Conservation (phyloP, 2,113 vertebrate genomes). For the Neomonachus schauinslandi region DNA sequence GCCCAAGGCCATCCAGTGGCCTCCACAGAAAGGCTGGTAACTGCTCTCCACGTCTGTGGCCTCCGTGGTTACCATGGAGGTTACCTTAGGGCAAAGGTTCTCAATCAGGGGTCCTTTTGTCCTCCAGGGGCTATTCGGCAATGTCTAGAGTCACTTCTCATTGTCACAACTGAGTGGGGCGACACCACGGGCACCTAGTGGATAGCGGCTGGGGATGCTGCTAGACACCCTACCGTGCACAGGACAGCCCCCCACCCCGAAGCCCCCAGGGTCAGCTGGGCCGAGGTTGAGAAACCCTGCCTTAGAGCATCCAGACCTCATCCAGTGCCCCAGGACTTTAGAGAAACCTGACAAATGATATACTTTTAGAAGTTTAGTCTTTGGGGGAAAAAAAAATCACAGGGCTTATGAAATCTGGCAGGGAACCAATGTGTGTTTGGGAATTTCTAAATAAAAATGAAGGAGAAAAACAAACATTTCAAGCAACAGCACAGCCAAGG, state of each 20-base stretch:
- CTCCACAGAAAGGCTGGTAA: not conserved
- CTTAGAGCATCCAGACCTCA: not conserved
- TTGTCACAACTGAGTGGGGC: not conserved
- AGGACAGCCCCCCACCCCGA: not conserved
- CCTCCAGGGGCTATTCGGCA: conserved; percentile 7
- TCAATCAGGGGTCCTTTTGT: not conserved
- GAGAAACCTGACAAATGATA: conserved; percentile 23
- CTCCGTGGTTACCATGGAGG: not conserved
- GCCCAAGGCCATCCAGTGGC: not conserved
- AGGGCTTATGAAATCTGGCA: conserved; percentile 60
- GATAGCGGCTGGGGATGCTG: not conserved
- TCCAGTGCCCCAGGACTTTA: not conserved
- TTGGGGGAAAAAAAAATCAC: conserved; percentile 33
- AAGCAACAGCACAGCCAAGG: conserved; percentile 47
- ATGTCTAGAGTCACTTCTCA: conserved; percentile 12
- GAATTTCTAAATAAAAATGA: conserved; percentile 69
- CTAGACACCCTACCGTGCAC: not conserved
- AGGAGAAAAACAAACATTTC: conserved; percentile 66
- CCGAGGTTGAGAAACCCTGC: not conserved
- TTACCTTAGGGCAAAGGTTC: not conserved
- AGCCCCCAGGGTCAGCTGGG: not conserved
- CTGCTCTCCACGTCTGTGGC: not conserved
- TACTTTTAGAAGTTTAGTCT: conserved; percentile 5
- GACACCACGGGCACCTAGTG: not conserved
- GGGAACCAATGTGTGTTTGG: conserved; percentile 47